Conservation (phyloP, 2,113 vertebrate genomes). For the Gasterosteus nipponicus region DNA sequence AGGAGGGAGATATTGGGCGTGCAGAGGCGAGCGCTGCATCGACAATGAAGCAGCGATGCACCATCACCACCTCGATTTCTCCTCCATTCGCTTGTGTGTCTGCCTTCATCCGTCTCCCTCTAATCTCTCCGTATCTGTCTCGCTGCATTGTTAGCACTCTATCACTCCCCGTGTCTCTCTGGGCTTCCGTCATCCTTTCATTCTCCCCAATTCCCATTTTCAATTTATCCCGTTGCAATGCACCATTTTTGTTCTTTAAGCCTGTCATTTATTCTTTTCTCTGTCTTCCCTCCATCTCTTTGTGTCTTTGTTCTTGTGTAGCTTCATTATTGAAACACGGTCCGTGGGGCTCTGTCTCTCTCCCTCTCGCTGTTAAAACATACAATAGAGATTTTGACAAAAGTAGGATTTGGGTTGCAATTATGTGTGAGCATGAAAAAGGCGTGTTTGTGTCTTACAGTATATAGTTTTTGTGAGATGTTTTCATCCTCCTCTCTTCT, state of each 20-base stretch:
- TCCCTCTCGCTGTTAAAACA: constrained; percentile 33
- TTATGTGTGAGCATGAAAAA: constrained; percentile 20
- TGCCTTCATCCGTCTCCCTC: background rate
- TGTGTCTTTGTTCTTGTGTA: constrained; percentile 67
- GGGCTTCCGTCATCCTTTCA: constrained; percentile 53
- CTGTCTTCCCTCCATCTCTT: constrained; percentile 56
- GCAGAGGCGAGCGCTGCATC: constrained; percentile 48
- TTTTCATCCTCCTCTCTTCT: constrained; percentile 3
- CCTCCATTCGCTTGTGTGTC: constrained; percentile 8
- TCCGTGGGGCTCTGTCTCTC: constrained; percentile 41
- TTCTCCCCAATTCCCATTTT: constrained; percentile 68
- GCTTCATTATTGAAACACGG: constrained; percentile 72
- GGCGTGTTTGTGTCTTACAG: constrained; percentile 2
- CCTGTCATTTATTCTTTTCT: constrained; percentile 61
- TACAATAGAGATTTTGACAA: constrained; percentile 65
- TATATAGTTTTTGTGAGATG: background rate
- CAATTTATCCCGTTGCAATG: constrained; percentile 63
- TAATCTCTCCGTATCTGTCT: constrained; percentile 29
- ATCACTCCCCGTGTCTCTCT: constrained; percentile 27
- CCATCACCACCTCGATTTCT: constrained; percentile 26
- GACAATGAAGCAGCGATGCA: constrained; percentile 62
- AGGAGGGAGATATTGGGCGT: constrained; percentile 28
- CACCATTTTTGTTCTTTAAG: constrained; percentile 66
- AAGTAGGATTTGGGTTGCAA: constrained; percentile 65
- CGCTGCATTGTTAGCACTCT: constrained; percentile 26